These are phyloP conservation scores for Globodera rostochiensis DNA, from an alignment of 1,140 invertebrate species.

Conservation along the genomic window DNA sequence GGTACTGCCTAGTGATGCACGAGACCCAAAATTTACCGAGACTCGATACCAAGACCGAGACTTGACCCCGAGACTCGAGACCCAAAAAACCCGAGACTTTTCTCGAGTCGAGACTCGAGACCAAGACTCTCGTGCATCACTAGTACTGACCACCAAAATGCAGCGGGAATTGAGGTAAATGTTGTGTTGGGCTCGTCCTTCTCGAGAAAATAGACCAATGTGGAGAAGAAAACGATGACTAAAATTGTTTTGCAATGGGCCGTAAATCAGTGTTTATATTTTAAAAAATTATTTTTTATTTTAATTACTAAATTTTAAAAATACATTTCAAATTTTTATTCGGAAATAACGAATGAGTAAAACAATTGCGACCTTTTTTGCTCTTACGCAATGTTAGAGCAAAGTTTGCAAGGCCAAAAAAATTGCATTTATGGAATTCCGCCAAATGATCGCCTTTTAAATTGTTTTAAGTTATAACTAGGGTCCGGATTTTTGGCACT, in stretches of 20 bases:
- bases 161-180: slow-evolving; percentile 66
- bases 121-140: too few relatives aligned
- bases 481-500: too few relatives aligned
- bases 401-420: slow-evolving; percentile 64
- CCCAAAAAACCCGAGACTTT: too few relatives aligned
- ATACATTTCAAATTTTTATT: too few relatives aligned
- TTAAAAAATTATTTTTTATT: too few relatives aligned
- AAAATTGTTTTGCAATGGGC: neutral
- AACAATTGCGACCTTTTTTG: slow-evolving; percentile 64
- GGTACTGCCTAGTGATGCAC: too few relatives aligned
- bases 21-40: too few relatives aligned
- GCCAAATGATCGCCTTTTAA: neutral
- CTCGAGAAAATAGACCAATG: slow-evolving; percentile 66
- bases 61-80: too few relatives aligned
- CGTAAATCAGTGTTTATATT: neutral
- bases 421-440: neutral
- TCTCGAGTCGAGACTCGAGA: too few relatives aligned
- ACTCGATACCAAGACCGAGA: too few relatives aligned
- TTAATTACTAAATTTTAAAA: too few relatives aligned
- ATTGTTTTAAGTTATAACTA: too few relatives aligned
- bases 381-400: slow-evolving; percentile 68
- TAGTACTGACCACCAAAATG: slow-evolving; percentile 65
- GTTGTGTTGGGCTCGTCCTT: slow-evolving; percentile 63
- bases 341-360: slow-evolving; percentile 48
- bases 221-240: slow-evolving; percentile 66